Evolutionary conservation across 1,140 invertebrate genomes (phyloP).

Genomic region (Bathynomus jamesi): DNA sequence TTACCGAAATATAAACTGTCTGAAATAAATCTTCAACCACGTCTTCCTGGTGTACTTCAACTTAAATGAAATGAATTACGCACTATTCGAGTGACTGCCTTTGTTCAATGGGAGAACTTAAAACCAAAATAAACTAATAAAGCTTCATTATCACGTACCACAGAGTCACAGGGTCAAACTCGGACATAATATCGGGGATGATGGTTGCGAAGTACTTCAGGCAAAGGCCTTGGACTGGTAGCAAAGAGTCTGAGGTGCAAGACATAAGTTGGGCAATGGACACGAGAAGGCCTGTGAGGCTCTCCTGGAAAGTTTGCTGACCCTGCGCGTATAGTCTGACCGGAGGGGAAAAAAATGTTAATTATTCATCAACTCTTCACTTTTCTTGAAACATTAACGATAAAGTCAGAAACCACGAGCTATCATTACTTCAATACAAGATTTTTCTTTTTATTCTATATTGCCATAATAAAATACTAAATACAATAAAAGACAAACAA

Average conservation of each 20-base stretch:
- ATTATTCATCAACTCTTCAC: background rate
- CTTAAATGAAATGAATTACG: no score
- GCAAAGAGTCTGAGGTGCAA: constrained; percentile 55
- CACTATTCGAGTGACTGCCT: no score
- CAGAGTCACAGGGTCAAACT: constrained; percentile 64
- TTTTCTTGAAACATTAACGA: background rate
- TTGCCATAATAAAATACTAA: no score
- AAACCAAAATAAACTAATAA: constrained; percentile 7
- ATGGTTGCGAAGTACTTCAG: constrained; percentile 78
- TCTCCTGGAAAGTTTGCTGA: constrained; percentile 63
- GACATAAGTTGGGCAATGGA: constrained; percentile 69
- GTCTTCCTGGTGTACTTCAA: no score
- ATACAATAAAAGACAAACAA: no score
- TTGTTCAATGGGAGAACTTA: no score
- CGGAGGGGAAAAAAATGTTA: background rate
- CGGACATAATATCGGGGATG: constrained; percentile 68
- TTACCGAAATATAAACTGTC: no score
- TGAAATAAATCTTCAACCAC: no score
- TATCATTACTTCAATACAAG: no score
- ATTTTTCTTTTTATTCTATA: no score
- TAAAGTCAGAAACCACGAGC: background rate
- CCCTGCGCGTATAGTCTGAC: constrained; percentile 40
- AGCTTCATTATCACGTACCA: constrained; percentile 52
- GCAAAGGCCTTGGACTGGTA: constrained; percentile 72
- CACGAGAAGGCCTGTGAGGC: constrained; percentile 59